Evolutionary conservation across 2,797 vertebrate species (phyloP).

Genomic region (Tinamus major): DNA sequence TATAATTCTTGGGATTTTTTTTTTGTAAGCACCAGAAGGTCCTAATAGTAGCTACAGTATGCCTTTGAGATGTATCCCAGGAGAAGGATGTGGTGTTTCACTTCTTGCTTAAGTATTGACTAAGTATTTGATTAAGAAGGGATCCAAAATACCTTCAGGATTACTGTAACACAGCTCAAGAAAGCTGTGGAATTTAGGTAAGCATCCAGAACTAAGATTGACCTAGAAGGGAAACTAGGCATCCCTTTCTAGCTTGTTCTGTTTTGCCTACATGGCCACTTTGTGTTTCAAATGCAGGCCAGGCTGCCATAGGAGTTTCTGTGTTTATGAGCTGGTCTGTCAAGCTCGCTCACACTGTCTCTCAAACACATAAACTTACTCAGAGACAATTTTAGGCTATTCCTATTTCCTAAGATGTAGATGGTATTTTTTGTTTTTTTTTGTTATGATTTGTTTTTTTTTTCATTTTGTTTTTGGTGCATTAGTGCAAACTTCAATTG

Average conservation of each 20-base stretch:
- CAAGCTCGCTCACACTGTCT: neutral
- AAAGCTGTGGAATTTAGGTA: neutral
- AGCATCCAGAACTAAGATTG: neutral
- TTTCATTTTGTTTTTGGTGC: neutral
- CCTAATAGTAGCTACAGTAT: rapidly evolving
- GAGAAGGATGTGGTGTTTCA: neutral
- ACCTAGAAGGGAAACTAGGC: neutral
- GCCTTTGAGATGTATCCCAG: neutral
- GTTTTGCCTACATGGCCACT: neutral
- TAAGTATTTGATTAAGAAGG: neutral
- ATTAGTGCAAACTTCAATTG: neutral
- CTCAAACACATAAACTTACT: neutral
- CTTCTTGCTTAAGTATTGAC: neutral
- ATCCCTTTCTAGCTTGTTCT: neutral
- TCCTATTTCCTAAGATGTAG: neutral
- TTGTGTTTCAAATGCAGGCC: neutral
- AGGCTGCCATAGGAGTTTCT: neutral
- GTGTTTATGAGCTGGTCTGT: neutral
- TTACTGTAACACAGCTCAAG: neutral
- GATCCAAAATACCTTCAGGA: neutral
- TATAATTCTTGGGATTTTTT: neutral
- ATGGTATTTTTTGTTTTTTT: too few species aligned
- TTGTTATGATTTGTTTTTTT: neutral
- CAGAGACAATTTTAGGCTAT: neutral
- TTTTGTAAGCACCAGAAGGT: neutral